Conservation (phyloP, 2,113 vertebrate genomes). For the Melanerpes formicivorus region DNA sequence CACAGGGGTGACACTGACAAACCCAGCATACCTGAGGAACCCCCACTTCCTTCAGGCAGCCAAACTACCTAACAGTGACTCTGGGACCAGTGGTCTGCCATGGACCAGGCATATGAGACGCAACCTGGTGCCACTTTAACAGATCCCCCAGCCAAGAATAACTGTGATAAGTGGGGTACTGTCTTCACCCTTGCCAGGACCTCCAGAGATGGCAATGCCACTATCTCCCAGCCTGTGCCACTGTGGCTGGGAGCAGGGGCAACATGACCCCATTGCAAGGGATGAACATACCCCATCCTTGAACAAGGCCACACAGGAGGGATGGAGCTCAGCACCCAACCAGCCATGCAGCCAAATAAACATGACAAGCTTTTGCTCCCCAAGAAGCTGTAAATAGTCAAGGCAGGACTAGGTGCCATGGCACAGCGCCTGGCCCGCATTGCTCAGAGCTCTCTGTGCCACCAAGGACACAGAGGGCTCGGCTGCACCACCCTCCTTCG, state of each 20-base stretch:
- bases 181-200: background rate
- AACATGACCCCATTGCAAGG: rapidly evolving
- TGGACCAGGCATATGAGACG: rapidly evolving
- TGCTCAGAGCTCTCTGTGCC: background rate
- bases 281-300: rapidly evolving
- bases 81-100: background rate
- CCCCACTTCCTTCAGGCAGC: background rate
- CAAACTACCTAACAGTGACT: background rate
- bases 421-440: background rate
- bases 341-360: background rate
- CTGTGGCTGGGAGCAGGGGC: background rate
- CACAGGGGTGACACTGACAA: background rate
- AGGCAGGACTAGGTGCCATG: background rate
- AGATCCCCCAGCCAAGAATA: background rate
- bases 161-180: background rate
- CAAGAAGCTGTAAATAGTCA: slow-evolving; percentile 12
- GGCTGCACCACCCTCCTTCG: background rate
- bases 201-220: rapidly evolving
- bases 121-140: rapidly evolving
- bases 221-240: rapidly evolving
- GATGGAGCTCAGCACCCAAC: background rate
- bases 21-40: background rate
- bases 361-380: background rate
- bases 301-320: rapidly evolving
- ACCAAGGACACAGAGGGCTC: slow-evolving; percentile 26